Evolutionary conservation across 2,797 vertebrate species (phyloP).

Genomic region (Petrocephalus sullivani): DNA sequence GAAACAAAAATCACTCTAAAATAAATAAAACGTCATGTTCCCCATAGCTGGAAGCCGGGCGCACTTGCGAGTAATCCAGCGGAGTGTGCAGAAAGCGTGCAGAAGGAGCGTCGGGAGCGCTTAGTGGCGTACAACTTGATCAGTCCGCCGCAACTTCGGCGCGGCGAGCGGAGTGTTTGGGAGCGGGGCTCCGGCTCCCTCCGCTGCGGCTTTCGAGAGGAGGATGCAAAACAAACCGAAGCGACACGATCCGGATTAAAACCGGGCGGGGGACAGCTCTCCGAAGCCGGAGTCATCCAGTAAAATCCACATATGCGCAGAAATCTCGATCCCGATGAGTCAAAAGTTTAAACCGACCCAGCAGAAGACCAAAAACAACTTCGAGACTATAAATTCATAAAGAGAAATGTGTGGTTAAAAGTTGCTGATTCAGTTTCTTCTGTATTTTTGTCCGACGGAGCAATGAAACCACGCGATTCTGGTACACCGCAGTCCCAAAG

Average conservation of each 20-base stretch:
- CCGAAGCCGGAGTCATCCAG: constrained; percentile 22
- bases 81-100: neutral
- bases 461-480: constrained; percentile 33
- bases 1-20: neutral
- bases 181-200: neutral
- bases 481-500: constrained; percentile 39
- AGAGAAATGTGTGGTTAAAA: neutral
- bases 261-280: neutral
- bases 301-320: constrained; percentile 29
- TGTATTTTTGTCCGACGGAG: constrained; percentile 33
- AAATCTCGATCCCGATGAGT: neutral
- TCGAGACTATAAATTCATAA: neutral
- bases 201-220: neutral
- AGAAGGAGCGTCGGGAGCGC: neutral
- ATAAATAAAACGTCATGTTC: neutral
- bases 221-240: constrained; percentile 23
- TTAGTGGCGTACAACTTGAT: neutral
- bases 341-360: neutral
- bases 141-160: neutral
- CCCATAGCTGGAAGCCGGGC: constrained; percentile 12
- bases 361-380: neutral
- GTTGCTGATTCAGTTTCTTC: constrained; percentile 31
- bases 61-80: constrained; percentile 3
- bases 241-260: constrained; percentile 15
- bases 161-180: neutral